Evolutionary conservation across 2,888 invertebrate genomes (phyloP), one percentile per base, ranked within the genome.

Genomic region (Vanessa cardui): DNA sequence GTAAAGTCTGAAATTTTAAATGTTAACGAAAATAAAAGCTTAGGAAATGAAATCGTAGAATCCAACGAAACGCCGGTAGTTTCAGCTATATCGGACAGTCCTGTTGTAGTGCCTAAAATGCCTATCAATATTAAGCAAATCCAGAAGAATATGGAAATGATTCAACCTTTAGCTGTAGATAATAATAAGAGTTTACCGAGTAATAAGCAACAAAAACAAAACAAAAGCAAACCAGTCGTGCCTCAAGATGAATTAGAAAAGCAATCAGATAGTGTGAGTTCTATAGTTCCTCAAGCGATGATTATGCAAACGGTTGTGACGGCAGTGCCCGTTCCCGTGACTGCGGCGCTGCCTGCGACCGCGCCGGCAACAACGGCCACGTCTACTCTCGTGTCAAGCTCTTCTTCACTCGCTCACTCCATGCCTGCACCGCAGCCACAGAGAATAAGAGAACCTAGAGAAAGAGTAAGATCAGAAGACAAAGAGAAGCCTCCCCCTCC

Each of bases 1-100:
- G 81, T 83, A 81, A 90, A 91, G 86, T 88, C 91, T 86, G 92
- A 92, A 73, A 82, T 86, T 82, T 82, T 90, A 84, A 83, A 81
- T 84, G 78, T 85, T 82, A 90, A 87, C 75, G 90, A 91, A 83
- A 89, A 76, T 85, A 89, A 88, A 84, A 82, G 73, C 80, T 79
- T 87, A 82, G 90, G 83, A 78, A 74, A 83, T 78, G 90, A 91
- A 81, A 80, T 82, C 83, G 85, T 83, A 80, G 86, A 88, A 78
- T 75, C 83, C 72, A 85, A 78, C 75, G 92, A 92, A 78, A 94
- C 95, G 39, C 96, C 96, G 56, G 94, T 96, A 73, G 96, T 96
- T 66, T 96, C 96, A 72, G 96, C 96, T 72, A 95, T 95, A 88
- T 94, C 95, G 66, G 95, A 95, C 80, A 95, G 94, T 77, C 95